Percentiles rank a stretch among this genome's conserved stretches.
These are phyloP conservation scores for Dione vanillae DNA, from an alignment of 2,888 invertebrate species.

Conservation along the genomic window DNA sequence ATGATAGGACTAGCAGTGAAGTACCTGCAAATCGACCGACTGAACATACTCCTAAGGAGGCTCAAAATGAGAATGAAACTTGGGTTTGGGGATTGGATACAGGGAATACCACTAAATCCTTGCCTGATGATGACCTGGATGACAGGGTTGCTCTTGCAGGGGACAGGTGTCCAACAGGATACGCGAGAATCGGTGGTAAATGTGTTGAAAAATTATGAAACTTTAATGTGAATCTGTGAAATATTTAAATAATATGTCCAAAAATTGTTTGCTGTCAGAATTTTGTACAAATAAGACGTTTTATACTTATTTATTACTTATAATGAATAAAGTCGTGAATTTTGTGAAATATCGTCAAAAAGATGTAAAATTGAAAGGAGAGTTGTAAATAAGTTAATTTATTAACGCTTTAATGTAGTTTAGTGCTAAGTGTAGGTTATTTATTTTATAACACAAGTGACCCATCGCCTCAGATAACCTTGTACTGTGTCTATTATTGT, in stretches of 20 bases:
- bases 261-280: too few relatives aligned
- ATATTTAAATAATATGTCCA: not conserved
- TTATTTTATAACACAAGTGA: constrained; percentile 9
- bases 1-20: not conserved
- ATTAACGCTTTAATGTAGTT: not conserved
- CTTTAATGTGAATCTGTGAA: not conserved
- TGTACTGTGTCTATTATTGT: constrained; percentile 7
- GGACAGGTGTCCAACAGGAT: constrained; percentile 36
- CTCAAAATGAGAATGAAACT: not conserved
- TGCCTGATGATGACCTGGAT: constrained; percentile 29
- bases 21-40: not conserved
- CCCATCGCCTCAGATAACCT: constrained; percentile 17
- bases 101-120: not conserved
- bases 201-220: constrained; percentile 36
- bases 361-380: constrained; percentile 5
- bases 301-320: too few relatives aligned
- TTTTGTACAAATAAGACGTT: too few relatives aligned
- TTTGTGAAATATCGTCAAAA: not conserved
- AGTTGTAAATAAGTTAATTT: constrained; percentile 24
- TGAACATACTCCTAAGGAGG: not conserved
- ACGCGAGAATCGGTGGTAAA: constrained; percentile 39
- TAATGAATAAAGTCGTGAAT: constrained; percentile 8
- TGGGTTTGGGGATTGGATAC: constrained; percentile 39
- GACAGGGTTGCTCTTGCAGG: constrained; percentile 43
- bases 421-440: not conserved